A percentile compares a stretch with the other conserved stretches of the same genome.
These are phyloP conservation scores for Fistularia commersonii DNA, from an alignment of 2,797 vertebrate species.

Conservation along the genomic window DNA sequence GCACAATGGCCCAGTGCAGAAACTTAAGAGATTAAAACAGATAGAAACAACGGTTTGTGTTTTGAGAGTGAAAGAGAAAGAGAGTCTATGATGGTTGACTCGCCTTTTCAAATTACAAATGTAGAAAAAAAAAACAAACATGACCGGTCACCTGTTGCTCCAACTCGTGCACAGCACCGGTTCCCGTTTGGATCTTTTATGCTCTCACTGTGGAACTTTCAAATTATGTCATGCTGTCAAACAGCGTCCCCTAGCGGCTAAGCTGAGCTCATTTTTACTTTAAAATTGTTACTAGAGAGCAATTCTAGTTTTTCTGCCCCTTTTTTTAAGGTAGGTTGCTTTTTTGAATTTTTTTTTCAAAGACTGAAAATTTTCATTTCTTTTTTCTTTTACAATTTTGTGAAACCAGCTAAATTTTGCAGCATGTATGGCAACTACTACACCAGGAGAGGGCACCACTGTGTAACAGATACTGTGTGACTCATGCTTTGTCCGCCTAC, in stretches of 20 bases:
- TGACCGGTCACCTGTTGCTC: conserved; percentile 16
- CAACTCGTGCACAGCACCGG: background rate
- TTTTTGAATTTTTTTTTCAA: no score
- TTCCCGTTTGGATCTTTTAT: background rate
- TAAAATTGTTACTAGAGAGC: background rate
- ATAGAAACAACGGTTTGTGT: no score
- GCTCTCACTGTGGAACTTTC: background rate
- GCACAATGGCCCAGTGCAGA: no score
- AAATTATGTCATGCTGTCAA: conserved; percentile 11
- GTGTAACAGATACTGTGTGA: conserved; percentile 20
- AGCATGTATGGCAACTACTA: no score
- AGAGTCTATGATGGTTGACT: no score
- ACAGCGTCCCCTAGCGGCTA: conserved; percentile 56
- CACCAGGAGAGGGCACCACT: conserved; percentile 50
- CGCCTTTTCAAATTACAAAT: no score
- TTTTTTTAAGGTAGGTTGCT: background rate
- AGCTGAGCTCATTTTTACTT: background rate
- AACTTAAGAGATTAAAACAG: no score
- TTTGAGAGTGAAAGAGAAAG: no score
- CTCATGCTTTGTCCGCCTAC: background rate
- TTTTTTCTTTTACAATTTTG: no score
- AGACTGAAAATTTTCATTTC: no score
- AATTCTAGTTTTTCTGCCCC: background rate
- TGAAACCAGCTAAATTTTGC: background rate
- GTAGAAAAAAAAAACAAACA: no score